Percentiles rank a stretch among this genome's conserved stretches.
phyloP scores from a whole-genome alignment of 1,140 invertebrate species.

The Lepidurus couesii region DNA sequence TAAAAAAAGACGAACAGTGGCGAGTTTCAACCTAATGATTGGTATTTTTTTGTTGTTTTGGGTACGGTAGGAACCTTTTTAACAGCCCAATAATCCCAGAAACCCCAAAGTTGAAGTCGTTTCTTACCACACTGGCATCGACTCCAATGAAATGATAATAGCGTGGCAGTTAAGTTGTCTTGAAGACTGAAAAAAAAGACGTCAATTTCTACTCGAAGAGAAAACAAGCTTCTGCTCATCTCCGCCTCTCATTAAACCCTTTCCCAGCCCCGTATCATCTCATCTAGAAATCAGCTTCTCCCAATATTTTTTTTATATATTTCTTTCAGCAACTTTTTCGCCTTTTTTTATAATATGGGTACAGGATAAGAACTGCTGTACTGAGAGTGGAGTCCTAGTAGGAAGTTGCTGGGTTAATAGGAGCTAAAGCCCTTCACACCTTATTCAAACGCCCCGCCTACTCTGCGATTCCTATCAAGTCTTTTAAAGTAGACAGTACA shows the following conservation, averaged over 20 bases:
- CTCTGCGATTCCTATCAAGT: constrained; percentile 1
- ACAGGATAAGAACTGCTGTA: neutral
- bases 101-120: neutral
- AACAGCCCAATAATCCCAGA: neutral
- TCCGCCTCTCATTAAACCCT: constrained; percentile 12
- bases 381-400: neutral
- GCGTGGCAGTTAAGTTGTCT: neutral
- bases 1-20: neutral
- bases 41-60: neutral
- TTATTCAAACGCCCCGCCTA: constrained; percentile 6
- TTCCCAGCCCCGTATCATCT: neutral
- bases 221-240: constrained; percentile 14
- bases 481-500: no score
- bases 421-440: neutral
- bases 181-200: neutral
- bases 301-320: neutral
- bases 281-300: constrained; percentile 11
- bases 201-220: neutral
- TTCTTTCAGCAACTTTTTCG: neutral
- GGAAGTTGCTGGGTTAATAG: neutral
- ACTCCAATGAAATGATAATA: no score
- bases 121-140: neutral
- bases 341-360: neutral
- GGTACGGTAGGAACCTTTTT: neutral
- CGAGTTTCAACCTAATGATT: neutral